Base-by-base conservation (phyloP, 1,140 invertebrate species). In the Ostrea denselamellosa region DNA sequence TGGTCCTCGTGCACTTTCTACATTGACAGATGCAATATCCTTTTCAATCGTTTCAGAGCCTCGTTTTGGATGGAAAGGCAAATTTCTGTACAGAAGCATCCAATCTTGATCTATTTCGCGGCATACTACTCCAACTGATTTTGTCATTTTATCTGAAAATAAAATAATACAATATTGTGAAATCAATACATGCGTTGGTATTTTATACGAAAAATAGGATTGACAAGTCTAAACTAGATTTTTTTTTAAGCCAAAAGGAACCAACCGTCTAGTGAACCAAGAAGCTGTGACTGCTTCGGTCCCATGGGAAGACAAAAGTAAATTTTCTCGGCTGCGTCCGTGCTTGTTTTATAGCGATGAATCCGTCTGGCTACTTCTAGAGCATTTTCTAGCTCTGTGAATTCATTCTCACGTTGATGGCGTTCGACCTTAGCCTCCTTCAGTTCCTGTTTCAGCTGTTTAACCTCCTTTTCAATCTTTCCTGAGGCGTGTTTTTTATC, bases 1-100 rank as follows among this genome's bases (percentile, higher is more conserved):
- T 34, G 88, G 87, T 0, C 84, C 90, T 17, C 92, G 87, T 1
- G 89, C 87, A 14, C 90, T 88, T 19, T 71, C 82, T 8, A 88
- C 82, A 19, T 44, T 87, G n/a, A 92, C 85, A 14, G 91, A 87
- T 9, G 86, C 56, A 65, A 93, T 92, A 90, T 93, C 93, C 17
- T 84, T 89, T 86, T 92, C 92, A 34, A 93, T 91, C 12, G 92
- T 93, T 25, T 90, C 85, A 7, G 86, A 87, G 52, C 93, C 93
- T 81, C 93, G 89, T 58, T 90, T 84, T 65, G 93, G 93, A 82
- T 89, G 62, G 89, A 93, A 93, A n/a, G 90, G 91, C 12, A 93
- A 86, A 34, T 87, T 88, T 8, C 90, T 88, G 85, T 93, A 93
- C 8, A 93, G 85, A 17, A 86, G 44, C 77, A 89, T 86, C 92